These are phyloP conservation scores for Peromyscus melanophrys DNA, from an alignment of 2,797 vertebrate species.

Conservation along the genomic window DNA sequence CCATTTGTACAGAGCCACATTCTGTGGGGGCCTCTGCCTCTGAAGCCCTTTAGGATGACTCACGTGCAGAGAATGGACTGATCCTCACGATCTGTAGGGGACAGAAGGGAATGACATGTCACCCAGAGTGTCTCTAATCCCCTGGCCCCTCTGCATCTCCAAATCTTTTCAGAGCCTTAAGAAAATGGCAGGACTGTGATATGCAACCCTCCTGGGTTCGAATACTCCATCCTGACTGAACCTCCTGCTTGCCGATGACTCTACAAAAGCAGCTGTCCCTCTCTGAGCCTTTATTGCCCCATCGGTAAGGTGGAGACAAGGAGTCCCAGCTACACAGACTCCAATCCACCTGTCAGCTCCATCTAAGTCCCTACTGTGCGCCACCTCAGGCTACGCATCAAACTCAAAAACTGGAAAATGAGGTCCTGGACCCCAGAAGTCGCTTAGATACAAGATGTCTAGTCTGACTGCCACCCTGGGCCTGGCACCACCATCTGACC, in stretches of 20 bases:
- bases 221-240: neutral
- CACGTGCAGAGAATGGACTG: conserved; percentile 98
- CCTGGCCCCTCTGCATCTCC: neutral
- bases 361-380: neutral
- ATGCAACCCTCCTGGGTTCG: neutral
- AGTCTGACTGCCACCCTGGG: neutral
- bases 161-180: neutral
- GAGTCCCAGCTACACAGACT: neutral
- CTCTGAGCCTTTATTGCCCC: conserved; percentile 22
- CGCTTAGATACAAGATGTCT: neutral
- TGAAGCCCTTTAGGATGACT: conserved; percentile 87
- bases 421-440: neutral
- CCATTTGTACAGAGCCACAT: neutral
- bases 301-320: neutral
- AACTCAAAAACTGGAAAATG: neutral
- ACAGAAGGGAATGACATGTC: neutral
- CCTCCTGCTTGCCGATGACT: neutral
- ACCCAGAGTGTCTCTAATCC: neutral
- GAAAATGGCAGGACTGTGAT: neutral
- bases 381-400: fast-evolving
- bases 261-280: neutral
- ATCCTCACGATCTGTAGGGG: conserved; percentile 94
- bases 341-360: neutral
- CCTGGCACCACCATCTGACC: neutral
- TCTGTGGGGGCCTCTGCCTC: neutral